These are phyloP conservation scores for Drosophila neocordata DNA, from an alignment of 1,140 invertebrate genomes.

Conservation along the genomic window DNA sequence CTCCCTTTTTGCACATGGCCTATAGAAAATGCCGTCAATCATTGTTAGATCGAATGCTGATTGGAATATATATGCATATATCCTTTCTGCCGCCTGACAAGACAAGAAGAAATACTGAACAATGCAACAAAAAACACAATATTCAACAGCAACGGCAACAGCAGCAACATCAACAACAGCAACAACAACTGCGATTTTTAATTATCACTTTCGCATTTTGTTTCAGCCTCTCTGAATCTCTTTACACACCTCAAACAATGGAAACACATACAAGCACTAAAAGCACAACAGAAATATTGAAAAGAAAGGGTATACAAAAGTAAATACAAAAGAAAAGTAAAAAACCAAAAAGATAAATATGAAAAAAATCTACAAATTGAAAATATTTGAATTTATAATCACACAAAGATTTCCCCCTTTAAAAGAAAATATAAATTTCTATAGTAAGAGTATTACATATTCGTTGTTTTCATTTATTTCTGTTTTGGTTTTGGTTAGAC, in stretches of 20 bases:
- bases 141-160: constrained; percentile 21
- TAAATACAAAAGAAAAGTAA: neutral
- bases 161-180: constrained; percentile 29
- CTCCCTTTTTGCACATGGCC: neutral
- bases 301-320: constrained; percentile 20
- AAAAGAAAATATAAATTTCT: neutral
- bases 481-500: constrained; percentile 28
- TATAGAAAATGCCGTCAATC: constrained; percentile 70
- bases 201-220: constrained; percentile 74
- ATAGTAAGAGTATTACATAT: constrained; percentile 19
- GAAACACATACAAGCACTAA: neutral
- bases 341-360: too few species aligned
- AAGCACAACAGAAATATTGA: neutral
- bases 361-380: neutral
- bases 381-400: neutral
- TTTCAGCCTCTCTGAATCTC: constrained; percentile 7
- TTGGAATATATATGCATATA: constrained; percentile 5
- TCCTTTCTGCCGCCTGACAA: constrained; percentile 37
- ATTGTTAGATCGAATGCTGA: constrained; percentile 56
- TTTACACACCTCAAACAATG: constrained; percentile 32
- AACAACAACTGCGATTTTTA: constrained; percentile 67
- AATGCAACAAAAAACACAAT: constrained; percentile 52
- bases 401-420: too few species aligned
- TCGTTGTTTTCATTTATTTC: neutral
- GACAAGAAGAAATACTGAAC: constrained; percentile 58